A percentile compares a stretch with the other conserved stretches of the same genome.
Evolutionary conservation across 2,797 vertebrate genomes (phyloP).

Genomic region (Sphenopsis melanotis): DNA sequence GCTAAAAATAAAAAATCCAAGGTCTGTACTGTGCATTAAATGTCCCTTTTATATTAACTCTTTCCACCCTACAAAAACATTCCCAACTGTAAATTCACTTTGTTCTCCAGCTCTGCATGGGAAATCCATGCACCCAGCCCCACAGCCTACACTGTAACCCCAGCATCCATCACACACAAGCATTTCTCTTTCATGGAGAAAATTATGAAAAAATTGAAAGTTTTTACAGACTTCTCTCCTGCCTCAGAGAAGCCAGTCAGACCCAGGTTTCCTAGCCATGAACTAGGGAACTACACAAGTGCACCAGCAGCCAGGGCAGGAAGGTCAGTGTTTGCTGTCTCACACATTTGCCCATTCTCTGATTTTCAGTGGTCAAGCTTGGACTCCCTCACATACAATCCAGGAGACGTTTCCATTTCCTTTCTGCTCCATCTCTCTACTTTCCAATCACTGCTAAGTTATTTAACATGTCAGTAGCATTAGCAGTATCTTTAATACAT

Average conservation of each 20-base stretch:
- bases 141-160: not conserved
- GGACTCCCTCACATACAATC: not conserved
- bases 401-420: not conserved
- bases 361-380: not conserved
- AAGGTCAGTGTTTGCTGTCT: not conserved
- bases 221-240: not conserved
- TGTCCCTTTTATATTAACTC: not conserved
- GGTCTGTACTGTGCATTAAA: not conserved
- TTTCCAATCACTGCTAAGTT: not conserved
- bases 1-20: not conserved
- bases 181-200: not conserved
- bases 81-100: not conserved
- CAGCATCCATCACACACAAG: rapidly evolving
- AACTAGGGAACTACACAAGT: not conserved
- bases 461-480: not conserved
- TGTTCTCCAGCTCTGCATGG: rapidly evolving
- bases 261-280: not conserved
- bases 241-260: not conserved
- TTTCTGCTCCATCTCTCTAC: not conserved
- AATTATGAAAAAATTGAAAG: not conserved
- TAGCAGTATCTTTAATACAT: not conserved
- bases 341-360: rapidly evolving
- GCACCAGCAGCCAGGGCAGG: not conserved
- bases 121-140: not conserved
- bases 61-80: not conserved